Percentiles rank a stretch among this genome's conserved stretches.
Conservation (phyloP, 37 sponge, comb jelly and placozoan genomes). For the Amphimedon queenslandica region DNA sequence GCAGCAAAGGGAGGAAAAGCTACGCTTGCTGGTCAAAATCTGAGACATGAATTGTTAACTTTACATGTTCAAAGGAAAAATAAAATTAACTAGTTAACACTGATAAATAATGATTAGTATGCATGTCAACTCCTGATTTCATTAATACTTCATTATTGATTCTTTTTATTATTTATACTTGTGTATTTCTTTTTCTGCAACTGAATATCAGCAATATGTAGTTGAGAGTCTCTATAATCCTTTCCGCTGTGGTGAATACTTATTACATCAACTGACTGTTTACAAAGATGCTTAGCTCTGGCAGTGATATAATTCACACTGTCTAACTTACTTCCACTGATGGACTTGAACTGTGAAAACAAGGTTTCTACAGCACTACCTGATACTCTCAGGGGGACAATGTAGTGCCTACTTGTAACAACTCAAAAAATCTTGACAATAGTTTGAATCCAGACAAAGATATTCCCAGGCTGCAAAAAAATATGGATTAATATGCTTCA, state of each 20-base stretch:
- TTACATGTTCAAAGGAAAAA: constrained; percentile 17
- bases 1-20: constrained; percentile 20
- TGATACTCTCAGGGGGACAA: constrained; percentile 6
- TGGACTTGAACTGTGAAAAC: constrained; percentile 13
- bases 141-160: neutral
- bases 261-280: constrained; percentile 5
- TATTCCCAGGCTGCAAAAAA: constrained; percentile 18
- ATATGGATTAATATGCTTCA: neutral
- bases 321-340: constrained; percentile 1
- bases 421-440: constrained; percentile 7
- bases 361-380: constrained; percentile 39
- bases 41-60: constrained; percentile 17
- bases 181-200: constrained; percentile 8
- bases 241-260: constrained; percentile 28
- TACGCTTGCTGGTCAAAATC: constrained; percentile 26
- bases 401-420: constrained; percentile 7
- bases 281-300: constrained; percentile 11
- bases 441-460: constrained; percentile 19
- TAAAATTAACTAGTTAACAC: neutral
- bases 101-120: neutral
- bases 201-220: constrained; percentile 2
- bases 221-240: constrained; percentile 21
- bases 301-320: constrained; percentile 20
- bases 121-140: neutral
- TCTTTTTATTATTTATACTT: neutral